Base-by-base conservation (phyloP, 2,888 invertebrate genomes). In the Trichopoda pennipes region DNA sequence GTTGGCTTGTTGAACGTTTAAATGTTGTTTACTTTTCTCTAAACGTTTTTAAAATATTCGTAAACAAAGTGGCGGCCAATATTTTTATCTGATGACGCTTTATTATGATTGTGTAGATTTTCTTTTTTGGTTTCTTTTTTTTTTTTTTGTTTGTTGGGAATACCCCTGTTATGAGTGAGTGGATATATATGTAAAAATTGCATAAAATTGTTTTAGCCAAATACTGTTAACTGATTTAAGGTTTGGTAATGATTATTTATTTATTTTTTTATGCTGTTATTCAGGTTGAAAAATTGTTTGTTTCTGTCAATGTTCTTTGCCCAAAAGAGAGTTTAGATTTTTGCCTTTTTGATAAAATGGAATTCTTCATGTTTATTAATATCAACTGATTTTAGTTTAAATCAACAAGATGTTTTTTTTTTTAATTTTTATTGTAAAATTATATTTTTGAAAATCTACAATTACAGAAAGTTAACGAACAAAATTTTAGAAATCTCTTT, bases 31-130 rank as follows among this genome's bases (percentile, higher is more conserved):
- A 17, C n/a, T 63, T 17, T 58, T 72, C 49, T 42, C 38, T 64
- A 8, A 6, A 19, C 9, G 12, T 60, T 64, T 28, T 55, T 60
- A 21, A 66, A 75, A 75, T 44, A 74, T 73, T 73, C 69, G 51
- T 77, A 74, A 78, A 56, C 81, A 74, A 78, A 78, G 82, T 82
- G 79, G 79, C 75, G 81, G 78, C 82, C 70, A 70, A 82, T 79
- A 58, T 79, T 78, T 32, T 81, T 82, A 82, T 82, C 82, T 76
- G 82, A 82, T 82, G 49, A 72, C n/a, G 78, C 70, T 82, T 66
- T 56, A 82, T 79, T 79, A 82, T 79, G 82, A 79, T 79, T 81
- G 74, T 81, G 64, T 70, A 74, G 55, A 49, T 70, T 44, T 44
- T 6, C 8, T 28, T 6, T 28, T 28, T 2, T 28, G n/a, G n/a